Conservation (phyloP, 2,888 invertebrate genomes). For the Andrena marginata region DNA sequence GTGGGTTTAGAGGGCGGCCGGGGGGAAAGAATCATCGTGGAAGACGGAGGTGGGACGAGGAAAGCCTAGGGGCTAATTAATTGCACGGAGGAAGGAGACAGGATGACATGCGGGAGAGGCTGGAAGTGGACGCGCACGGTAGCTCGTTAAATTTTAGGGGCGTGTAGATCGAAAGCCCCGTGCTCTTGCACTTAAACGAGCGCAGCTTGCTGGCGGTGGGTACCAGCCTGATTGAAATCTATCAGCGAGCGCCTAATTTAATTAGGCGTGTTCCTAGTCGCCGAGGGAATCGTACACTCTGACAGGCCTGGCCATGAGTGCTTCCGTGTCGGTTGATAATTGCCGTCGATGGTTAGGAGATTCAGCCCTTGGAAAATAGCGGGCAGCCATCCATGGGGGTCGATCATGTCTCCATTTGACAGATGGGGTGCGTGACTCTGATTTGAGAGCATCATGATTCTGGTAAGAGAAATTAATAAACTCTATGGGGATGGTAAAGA, state of each 20-base stretch:
- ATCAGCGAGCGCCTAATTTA: slow-evolving; percentile 77
- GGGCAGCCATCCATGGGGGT: neutral
- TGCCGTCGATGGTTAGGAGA: slow-evolving; percentile 12
- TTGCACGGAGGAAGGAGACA: slow-evolving; percentile 59
- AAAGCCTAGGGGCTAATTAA: slow-evolving; percentile 69
- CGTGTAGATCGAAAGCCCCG: slow-evolving; percentile 68
- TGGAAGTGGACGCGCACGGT: slow-evolving; percentile 66
- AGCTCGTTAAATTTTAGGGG: slow-evolving; percentile 78
- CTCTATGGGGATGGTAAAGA: no score
- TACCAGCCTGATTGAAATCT: slow-evolving; percentile 76
- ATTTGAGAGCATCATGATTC: no score
- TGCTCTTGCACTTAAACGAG: slow-evolving; percentile 64
- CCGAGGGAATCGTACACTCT: slow-evolving; percentile 46
- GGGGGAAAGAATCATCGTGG: slow-evolving; percentile 50
- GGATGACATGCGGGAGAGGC: slow-evolving; percentile 73
- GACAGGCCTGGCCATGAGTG: slow-evolving; percentile 35
- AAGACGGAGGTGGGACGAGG: slow-evolving; percentile 35
- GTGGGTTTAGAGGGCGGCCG: slow-evolving; percentile 1
- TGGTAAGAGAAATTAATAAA: no score
- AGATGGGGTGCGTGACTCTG: neutral
- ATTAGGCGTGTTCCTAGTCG: slow-evolving; percentile 69
- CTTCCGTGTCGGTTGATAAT: slow-evolving; percentile 54
- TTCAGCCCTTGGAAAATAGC: slow-evolving; percentile 4
- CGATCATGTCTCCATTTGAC: neutral
- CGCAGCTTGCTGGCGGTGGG: slow-evolving; percentile 56